phyloP scores from a whole-genome alignment of 2,888 invertebrate species.

The Eilema griseolum region DNA sequence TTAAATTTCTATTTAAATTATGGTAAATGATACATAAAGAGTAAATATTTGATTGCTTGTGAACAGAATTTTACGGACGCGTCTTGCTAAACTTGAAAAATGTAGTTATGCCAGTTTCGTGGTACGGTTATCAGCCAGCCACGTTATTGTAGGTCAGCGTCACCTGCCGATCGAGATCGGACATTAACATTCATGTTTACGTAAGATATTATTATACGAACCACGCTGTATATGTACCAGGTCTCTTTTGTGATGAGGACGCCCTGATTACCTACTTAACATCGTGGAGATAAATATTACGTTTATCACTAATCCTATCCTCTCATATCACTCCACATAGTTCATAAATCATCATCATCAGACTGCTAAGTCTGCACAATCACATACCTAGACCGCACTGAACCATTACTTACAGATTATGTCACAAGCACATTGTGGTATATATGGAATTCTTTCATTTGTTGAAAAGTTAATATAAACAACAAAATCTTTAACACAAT shows the following conservation, averaged over 20 bases:
- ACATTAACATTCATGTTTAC: background rate
- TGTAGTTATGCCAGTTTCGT: background rate
- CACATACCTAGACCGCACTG: background rate
- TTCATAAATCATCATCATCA: background rate
- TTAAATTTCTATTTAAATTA: background rate
- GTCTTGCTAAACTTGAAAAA: constrained; percentile 3
- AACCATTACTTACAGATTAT: background rate
- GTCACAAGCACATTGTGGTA: background rate
- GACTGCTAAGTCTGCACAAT: background rate
- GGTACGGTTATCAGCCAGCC: background rate
- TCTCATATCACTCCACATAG: background rate
- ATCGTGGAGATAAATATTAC: background rate
- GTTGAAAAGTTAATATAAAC: background rate
- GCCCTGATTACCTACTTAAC: constrained; percentile 1
- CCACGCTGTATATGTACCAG: background rate
- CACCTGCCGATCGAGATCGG: background rate
- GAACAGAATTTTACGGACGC: background rate
- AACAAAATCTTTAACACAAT: no score
- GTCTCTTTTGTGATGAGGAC: background rate
- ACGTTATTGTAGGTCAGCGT: background rate
- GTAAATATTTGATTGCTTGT: background rate
- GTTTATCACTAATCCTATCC: background rate
- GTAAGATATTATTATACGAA: constrained; percentile 1
- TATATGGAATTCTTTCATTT: background rate
- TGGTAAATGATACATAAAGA: background rate